Percentiles rank a stretch among this genome's conserved stretches.
These are phyloP conservation scores for Anagyrus pseudococci DNA, from an alignment of 2,888 invertebrate genomes.

Conservation along the genomic window DNA sequence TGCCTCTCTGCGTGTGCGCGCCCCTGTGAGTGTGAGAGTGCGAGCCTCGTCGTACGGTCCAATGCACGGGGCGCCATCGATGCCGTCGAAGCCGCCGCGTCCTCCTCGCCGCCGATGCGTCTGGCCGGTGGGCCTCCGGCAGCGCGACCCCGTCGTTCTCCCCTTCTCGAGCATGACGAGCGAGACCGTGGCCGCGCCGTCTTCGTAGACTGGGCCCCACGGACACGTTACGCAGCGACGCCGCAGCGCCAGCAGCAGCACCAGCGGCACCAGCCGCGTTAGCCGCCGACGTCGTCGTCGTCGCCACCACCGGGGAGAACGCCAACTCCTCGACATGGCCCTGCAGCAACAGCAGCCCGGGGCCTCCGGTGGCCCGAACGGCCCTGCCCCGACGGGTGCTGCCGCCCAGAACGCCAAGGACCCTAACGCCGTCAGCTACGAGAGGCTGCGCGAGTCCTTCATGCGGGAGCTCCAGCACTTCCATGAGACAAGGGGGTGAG, in stretches of 20 bases:
- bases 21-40: not conserved
- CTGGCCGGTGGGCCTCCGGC: too few relatives aligned
- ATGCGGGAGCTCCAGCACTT: slow-evolving; percentile 87
- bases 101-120: slow-evolving; percentile 22
- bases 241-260: slow-evolving; percentile 23
- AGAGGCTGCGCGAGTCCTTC: slow-evolving; percentile 80
- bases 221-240: slow-evolving; percentile 5
- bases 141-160: slow-evolving; percentile 19
- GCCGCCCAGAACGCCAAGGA: slow-evolving; percentile 63
- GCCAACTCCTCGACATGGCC: slow-evolving; percentile 21
- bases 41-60: not conserved
- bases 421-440: slow-evolving; percentile 70
- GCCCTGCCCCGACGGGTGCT: not conserved
- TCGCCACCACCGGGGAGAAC: not conserved
- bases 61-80: slow-evolving; percentile 32
- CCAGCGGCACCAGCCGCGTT: slow-evolving; percentile 14
- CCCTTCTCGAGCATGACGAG: slow-evolving; percentile 11
- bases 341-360: slow-evolving; percentile 32
- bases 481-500: slow-evolving; percentile 91
- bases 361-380: slow-evolving; percentile 10
- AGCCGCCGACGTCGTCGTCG: slow-evolving; percentile 1
- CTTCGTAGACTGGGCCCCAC: not conserved
- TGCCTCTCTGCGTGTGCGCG: too few relatives aligned
- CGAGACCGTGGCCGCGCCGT: not conserved
- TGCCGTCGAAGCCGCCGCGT: slow-evolving; percentile 33